Evolutionary conservation across 2,888 invertebrate genomes (phyloP), one percentile per base, ranked within the genome.

Genomic region (Archips xylosteana): DNA sequence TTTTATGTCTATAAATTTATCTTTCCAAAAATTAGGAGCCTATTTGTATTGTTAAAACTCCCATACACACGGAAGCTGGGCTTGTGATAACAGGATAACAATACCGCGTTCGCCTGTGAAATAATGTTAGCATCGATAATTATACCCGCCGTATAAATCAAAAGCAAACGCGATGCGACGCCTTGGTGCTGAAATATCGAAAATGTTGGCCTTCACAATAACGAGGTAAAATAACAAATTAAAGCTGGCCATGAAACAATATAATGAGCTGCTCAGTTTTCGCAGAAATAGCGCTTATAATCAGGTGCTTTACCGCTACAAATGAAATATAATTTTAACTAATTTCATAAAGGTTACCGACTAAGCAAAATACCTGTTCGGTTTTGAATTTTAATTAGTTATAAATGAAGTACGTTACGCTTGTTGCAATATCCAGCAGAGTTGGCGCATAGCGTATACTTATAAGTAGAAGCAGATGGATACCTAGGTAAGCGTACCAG

Each of bases 21-120:
- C n/a, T 45, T 32, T 62, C 62, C 34, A 45, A 36, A 62, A 62
- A 72, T 45, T 45, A 72, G 10, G 10, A 54, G 13, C 36, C 23
- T 13, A 63, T n/a, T n/a, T n/a, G n/a, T 49, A 63, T 59, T 45
- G 49, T 57, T 63, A 59, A 59, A 73, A 73, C 32, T 63, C 49
- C 66, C 13, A 32, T 59, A 59, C 13, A 47, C 13, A 34, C 23
- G 34, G 36, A 13, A 36, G 67, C 68, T 15, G 36, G 32, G 68
- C 68, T 73, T 68, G 68, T 63, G 47, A 73, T 63, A 68, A 73
- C 68, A 73, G 57, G 72, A 72, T 72, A 63, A 72, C 72, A 13
- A 59, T 63, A 23, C 47, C 34, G 49, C 47, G 64, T 45, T 39
- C 9, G 54, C 42, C 42, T 51, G 34, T 51, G 47, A 72, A 68